Percentiles rank a stretch among this genome's conserved stretches.
Conservation (phyloP, 1,140 invertebrate genomes). For the Acromyrmex echinatior region DNA sequence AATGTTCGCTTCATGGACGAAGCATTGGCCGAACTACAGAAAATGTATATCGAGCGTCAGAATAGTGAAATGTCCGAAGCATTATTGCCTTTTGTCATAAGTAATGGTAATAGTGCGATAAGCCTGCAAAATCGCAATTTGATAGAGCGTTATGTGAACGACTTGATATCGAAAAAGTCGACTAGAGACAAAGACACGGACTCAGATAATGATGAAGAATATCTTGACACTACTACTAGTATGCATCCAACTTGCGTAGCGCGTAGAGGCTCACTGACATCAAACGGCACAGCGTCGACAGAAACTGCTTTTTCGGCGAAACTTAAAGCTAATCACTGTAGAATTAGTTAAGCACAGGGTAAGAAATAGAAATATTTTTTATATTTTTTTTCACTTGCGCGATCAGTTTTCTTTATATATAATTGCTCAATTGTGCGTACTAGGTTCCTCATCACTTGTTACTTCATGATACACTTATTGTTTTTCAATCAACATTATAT, state of each 20-base stretch:
- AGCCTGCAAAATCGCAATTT: constrained; percentile 76
- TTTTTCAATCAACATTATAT: constrained; percentile 13
- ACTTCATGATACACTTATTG: constrained; percentile 16
- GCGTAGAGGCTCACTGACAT: constrained; percentile 81
- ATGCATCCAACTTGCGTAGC: constrained; percentile 74
- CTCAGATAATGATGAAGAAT: constrained; percentile 85
- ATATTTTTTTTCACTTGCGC: constrained; percentile 34
- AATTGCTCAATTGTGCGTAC: constrained; percentile 34
- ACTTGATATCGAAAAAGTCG: constrained; percentile 66
- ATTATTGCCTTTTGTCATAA: constrained; percentile 66
- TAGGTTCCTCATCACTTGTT: constrained; percentile 47
- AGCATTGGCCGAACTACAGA: constrained; percentile 78
- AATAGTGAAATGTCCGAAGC: constrained; percentile 33
- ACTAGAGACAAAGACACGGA: constrained; percentile 75
- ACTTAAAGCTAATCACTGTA: constrained; percentile 75
- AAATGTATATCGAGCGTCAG: constrained; percentile 74
- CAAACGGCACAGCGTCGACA: constrained; percentile 76
- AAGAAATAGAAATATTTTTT: constrained; percentile 4
- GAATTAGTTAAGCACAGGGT: constrained; percentile 65
- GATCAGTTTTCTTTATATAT: constrained; percentile 34
- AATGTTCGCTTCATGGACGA: constrained; percentile 74
- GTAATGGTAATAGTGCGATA: constrained; percentile 64
- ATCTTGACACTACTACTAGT: constrained; percentile 84
- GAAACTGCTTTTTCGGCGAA: constrained; percentile 73
- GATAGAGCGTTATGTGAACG: constrained; percentile 79